These are phyloP conservation scores for Drosophila tristis DNA, from an alignment of 1,140 invertebrate genomes.

Conservation along the genomic window DNA sequence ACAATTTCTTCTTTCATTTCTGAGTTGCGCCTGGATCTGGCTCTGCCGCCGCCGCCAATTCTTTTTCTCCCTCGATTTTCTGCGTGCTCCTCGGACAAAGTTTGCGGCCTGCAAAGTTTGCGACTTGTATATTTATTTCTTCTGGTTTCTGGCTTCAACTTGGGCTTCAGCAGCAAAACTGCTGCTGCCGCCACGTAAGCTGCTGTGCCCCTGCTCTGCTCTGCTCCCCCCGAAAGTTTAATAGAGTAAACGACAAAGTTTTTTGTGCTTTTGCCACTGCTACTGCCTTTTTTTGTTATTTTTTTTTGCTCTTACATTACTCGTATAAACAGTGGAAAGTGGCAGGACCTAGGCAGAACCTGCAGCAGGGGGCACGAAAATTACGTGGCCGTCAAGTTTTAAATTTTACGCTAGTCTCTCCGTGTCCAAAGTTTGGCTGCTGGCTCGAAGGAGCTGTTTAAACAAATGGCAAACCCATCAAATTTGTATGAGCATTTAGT, in stretches of 20 bases:
- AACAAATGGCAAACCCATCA: constrained; percentile 74
- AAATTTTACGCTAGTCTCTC: constrained; percentile 55
- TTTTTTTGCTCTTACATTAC: constrained; percentile 55
- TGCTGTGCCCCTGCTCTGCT: not conserved
- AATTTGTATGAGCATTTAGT: constrained; percentile 80
- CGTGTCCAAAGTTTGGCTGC: constrained; percentile 54
- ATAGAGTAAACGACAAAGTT: constrained; percentile 83
- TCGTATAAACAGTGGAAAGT: constrained; percentile 46
- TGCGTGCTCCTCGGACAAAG: constrained; percentile 43
- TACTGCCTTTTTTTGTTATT: constrained; percentile 38
- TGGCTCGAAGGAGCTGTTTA: constrained; percentile 68
- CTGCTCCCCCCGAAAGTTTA: constrained; percentile 73
- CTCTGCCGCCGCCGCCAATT: constrained; percentile 40
- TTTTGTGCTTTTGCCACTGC: constrained; percentile 63
- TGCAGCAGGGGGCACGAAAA: constrained; percentile 47
- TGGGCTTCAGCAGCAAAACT: constrained; percentile 45
- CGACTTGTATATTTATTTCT: constrained; percentile 81
- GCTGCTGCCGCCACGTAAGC: constrained; percentile 74
- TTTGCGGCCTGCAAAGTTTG: constrained; percentile 69
- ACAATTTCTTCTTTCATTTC: constrained; percentile 67
- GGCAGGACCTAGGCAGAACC: constrained; percentile 26
- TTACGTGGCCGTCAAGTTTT: constrained; percentile 78
- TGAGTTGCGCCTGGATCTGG: constrained; percentile 19
- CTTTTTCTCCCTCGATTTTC: constrained; percentile 31
- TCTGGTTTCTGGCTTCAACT: constrained; percentile 76